These are phyloP conservation scores for Limulus polyphemus DNA, from an alignment of 2,888 invertebrate genomes.

Conservation along the genomic window DNA sequence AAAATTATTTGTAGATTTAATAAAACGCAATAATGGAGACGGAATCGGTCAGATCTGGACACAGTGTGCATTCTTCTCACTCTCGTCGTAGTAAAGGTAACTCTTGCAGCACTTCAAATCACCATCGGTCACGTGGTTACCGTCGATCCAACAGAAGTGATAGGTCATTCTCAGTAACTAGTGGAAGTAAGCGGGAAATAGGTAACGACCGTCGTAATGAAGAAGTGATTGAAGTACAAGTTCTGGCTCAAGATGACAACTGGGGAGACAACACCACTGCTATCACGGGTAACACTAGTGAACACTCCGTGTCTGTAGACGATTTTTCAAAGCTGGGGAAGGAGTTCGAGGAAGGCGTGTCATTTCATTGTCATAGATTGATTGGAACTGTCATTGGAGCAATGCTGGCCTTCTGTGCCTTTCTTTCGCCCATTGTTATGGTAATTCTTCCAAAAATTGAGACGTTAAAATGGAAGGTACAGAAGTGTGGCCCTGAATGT, in stretches of 20 bases:
- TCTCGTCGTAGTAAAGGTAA: conserved; percentile 36
- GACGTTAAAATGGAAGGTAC: conserved; percentile 25
- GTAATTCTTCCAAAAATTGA: conserved; percentile 75
- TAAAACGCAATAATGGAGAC: conserved; percentile 60
- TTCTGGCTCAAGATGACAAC: conserved; percentile 89
- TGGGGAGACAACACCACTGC: conserved; percentile 99
- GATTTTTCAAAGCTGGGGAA: conserved; percentile 44
- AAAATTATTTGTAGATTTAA: no score
- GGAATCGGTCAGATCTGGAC: conserved; percentile 74
- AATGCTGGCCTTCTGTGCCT: conserved; percentile 65
- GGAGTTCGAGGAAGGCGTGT: conserved; percentile 28
- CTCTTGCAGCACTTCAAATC: conserved; percentile 9
- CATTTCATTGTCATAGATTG: conserved; percentile 56
- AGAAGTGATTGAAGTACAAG: conserved; percentile 90
- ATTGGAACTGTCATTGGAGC: conserved; percentile 66
- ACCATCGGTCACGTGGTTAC: conserved; percentile 22
- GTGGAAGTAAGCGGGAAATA: conserved; percentile 3
- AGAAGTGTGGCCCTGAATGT: conserved; percentile 75
- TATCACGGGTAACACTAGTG: conserved; percentile 90
- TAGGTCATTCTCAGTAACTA: not conserved
- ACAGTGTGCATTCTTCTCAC: conserved; percentile 69
- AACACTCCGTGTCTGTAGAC: conserved; percentile 85
- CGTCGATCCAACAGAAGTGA: conserved; percentile 22
- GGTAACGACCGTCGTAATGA: conserved; percentile 4
- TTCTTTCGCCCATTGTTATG: conserved; percentile 87